Percentiles rank a stretch among this genome's conserved stretches.
These are phyloP conservation scores for Notospermus geniculatus DNA, from an alignment of 1,140 invertebrate genomes.

Conservation along the genomic window DNA sequence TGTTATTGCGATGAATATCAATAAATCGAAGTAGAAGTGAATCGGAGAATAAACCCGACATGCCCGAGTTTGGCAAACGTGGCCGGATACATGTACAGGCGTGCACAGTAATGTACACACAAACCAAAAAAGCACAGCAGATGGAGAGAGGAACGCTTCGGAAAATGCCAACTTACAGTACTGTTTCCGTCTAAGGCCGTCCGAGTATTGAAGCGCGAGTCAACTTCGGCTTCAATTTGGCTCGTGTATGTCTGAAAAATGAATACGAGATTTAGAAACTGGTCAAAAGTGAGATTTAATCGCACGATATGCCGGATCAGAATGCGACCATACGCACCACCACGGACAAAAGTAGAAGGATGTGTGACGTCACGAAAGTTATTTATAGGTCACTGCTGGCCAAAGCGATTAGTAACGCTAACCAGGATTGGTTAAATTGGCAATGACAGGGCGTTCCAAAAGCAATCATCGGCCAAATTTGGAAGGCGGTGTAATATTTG, in stretches of 20 bases:
- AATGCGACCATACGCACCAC: conserved; percentile 10
- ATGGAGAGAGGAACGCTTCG: no score
- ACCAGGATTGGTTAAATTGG: conserved; percentile 3
- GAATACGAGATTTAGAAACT: background rate
- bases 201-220: conserved; percentile 10
- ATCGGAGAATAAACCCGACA: background rate
- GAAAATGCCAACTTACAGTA: conserved; percentile 10
- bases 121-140: background rate
- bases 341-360: conserved; percentile 10
- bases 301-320: background rate
- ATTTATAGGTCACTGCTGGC: background rate
- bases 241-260: conserved; percentile 3
- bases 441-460: no score
- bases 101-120: background rate
- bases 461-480: no score
- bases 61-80: background rate
- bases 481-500: no score
- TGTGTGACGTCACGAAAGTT: conserved; percentile 7
- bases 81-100: background rate
- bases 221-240: conserved; percentile 6
- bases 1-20: no score
- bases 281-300: background rate
- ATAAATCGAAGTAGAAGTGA: no score
- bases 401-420: background rate
- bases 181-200: conserved; percentile 6